Evolutionary conservation across 2,113 vertebrate species (phyloP), one percentile per base, ranked within the genome.

Genomic region (Verasper variegatus): DNA sequence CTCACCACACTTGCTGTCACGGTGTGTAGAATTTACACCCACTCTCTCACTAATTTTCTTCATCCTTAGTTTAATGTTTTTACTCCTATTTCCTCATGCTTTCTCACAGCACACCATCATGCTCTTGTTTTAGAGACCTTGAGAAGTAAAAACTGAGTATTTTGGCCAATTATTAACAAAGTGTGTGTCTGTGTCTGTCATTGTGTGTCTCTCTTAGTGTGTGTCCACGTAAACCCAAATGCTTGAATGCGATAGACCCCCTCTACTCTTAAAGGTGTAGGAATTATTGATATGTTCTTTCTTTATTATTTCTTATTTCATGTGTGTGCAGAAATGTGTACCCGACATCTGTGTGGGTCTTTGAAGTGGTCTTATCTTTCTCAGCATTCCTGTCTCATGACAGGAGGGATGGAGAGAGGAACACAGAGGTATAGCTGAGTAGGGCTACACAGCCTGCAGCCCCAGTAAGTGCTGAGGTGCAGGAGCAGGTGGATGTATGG

Each of bases 311-410:
- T 61, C 56, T 58, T 67, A 7, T 40, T 67, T n/a, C 69, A 10
- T 58, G 65, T 72, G 70, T 49, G 31, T 31, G 31, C 31, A 31
- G 31, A 31, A 31, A 5, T 31, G 31, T 5, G 31, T 31, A 31
- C 31, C 6, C 31, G 31, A 31, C 31, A 31, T 31, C 31, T 31
- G 31, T 31, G 74, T 77, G 70, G 63, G 69, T 83, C 69, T 89
- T 93, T 92, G 85, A 94, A 91, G 85, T 80, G 65, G 67, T 85
- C 86, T 92, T 90, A 92, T 93, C 87, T 89, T 77, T 35, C 79
- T 70, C 74, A 86, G 86, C 89, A 92, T 91, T 91, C 90, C 83
- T 91, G 70, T 83, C 80, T 78, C 71, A 81, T 84, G 80, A 85
- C 75, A 60, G 84, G 62, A 82, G 59, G 64, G 72, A 90, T 78